phyloP scores from a whole-genome alignment of 2,797 vertebrate genomes.

The Myiotriccus ornatus region DNA sequence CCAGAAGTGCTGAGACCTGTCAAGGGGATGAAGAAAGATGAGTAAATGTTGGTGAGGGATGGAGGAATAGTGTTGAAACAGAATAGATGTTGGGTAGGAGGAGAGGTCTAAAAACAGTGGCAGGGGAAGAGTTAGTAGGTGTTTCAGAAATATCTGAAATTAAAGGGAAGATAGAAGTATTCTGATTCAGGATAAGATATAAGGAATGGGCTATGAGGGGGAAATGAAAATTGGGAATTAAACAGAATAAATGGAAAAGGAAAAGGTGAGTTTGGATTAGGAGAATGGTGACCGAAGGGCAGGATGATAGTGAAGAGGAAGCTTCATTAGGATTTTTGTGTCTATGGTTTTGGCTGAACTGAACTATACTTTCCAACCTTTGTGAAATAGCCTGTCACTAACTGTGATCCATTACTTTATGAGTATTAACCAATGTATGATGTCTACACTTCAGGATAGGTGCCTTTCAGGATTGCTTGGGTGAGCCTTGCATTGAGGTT shows the following conservation, averaged over 20 bases:
- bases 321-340: background rate
- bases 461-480: background rate
- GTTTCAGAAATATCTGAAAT: slow-evolving; percentile 34
- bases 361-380: background rate
- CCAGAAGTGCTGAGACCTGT: slow-evolving; percentile 35
- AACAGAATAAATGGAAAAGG: background rate
- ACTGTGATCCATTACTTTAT: fast-evolving
- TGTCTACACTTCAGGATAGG: background rate
- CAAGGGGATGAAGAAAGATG: slow-evolving; percentile 8
- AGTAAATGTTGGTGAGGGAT: slow-evolving; percentile 25
- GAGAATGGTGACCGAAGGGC: background rate
- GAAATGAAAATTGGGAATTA: background rate
- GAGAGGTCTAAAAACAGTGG: slow-evolving; percentile 38
- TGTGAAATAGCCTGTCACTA: background rate
- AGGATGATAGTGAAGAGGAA: background rate
- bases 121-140: slow-evolving; percentile 32
- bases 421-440: background rate
- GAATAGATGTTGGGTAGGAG: slow-evolving; percentile 28
- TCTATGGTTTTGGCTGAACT: background rate
- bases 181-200: background rate
- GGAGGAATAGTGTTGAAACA: slow-evolving; percentile 22
- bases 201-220: background rate
- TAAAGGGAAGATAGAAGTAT: background rate
- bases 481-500: background rate
- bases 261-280: background rate